These are phyloP conservation scores for Macaria liturata DNA, from an alignment of 2,888 invertebrate genomes.

Conservation along the genomic window DNA sequence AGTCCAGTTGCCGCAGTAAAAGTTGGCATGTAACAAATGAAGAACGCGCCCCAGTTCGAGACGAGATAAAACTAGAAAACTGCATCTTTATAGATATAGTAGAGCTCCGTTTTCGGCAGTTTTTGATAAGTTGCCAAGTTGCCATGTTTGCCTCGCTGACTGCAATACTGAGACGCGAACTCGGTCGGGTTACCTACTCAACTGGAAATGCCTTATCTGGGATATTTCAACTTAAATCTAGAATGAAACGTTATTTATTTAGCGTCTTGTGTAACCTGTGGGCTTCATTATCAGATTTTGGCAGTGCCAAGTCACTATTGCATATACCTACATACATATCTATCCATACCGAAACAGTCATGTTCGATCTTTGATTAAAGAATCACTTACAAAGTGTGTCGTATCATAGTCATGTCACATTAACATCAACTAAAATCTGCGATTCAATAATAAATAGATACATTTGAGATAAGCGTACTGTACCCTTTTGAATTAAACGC, in stretches of 20 bases:
- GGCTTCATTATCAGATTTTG: neutral
- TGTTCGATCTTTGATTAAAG: neutral
- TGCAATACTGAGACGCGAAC: constrained; percentile 13
- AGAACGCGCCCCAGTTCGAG: constrained; percentile 29
- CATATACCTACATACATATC: no score
- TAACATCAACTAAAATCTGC: no score
- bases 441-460: no score
- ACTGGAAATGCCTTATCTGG: constrained; percentile 14
- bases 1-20: neutral
- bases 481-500: no score
- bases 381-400: no score
- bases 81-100: constrained; percentile 4
- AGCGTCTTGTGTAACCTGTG: neutral
- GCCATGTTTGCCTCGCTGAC: constrained; percentile 8
- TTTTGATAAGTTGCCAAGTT: constrained; percentile 21
- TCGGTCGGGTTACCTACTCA: constrained; percentile 8
- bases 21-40: neutral
- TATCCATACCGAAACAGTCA: neutral
- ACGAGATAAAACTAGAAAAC: constrained; percentile 17
- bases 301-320: neutral
- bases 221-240: constrained; percentile 1
- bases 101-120: constrained; percentile 7
- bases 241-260: neutral
- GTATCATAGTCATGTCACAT: no score
- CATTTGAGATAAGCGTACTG: no score